Evolutionary conservation across 2,888 invertebrate species (phyloP), one percentile per base, ranked within the genome.

Genomic region (Diadegma fenestrale): DNA sequence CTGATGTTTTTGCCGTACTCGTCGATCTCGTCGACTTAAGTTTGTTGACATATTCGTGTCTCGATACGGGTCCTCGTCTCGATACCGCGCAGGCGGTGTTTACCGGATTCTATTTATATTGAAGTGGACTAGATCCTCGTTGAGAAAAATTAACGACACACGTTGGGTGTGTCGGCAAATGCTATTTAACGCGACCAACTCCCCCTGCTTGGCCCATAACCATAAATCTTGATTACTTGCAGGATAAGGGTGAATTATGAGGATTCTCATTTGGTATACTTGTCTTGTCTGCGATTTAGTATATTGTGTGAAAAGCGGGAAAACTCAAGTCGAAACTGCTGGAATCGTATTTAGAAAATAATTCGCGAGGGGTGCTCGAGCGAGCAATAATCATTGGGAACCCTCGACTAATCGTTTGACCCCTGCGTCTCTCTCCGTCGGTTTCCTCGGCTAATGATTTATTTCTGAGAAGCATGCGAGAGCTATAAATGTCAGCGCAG

Each of bases 301-400:
- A 22, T 54, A 26, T n/a, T n/a, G 37, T 58, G 54, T 26, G 45
- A 19, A 51, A 76, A 54, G 30, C 45, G 75, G 69, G 80, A 51
- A 76, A 58, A 51, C 64, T 0, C 14, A 10, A 17, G 58, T 51
- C 22, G 54, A 48, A 41, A 26, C 37, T 43, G 33, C 26, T 4
- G 75, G 58, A 66, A 79, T 43, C 12, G 14, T 26, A 19, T 19
- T 66, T 41, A 88, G 89, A 90, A 91, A 88, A 91, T 92, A 92
- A 92, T 92, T 92, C 77, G 86, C 82, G 77, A 87, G 89, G 85
- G 87, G 87, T 87, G 87, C 88, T 88, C 89, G 88, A 87, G 90
- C 88, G 88, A 88, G 90, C 88, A 92, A 93, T 92, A 91, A 93
- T 93, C 92, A 92, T 92, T 88, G 89, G 87, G 86, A 82, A 69